Evolutionary conservation across 2,888 invertebrate species (phyloP), one percentile per base, ranked within the genome.

Genomic region (Pycnomerus fuliginosus): DNA sequence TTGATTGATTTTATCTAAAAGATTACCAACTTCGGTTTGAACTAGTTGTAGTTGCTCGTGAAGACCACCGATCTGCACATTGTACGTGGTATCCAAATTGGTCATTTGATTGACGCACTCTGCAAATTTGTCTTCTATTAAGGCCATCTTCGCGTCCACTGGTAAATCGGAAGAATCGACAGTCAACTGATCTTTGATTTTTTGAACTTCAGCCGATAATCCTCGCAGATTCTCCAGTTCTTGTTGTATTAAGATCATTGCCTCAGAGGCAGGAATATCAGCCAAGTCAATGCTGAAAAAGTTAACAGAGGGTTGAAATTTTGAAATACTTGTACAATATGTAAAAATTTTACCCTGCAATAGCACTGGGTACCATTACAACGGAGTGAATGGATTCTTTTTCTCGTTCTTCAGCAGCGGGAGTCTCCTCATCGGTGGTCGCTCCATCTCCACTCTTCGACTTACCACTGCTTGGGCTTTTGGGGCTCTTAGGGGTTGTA

Each of bases 41-140:
- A 82, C 55, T 43, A 72, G 68, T 11, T 70, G 71, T 30, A 79
- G 54, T 56, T 78, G 74, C 40, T 75, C 73, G 65, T 79, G 76
- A 55, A 80, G 65, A 1, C 71, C 71, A 35, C 58, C 65, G 5
- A 79, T 57, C 73, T 80, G 71, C 13, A 62, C 56, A 46, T 65
- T 64, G 36, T 72, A 70, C 20, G 59, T 58, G 10, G 52, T 55
- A 39, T 73, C 71, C 44, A 74, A 32, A 2, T 63, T 58, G 4
- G 58, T 50, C 1, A 73, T 42, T 45, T 68, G 65, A 3, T 65
- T 64, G 7, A 48, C 37, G 14, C 61, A 58, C 7, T 67, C 66
- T 7, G 52, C 53, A 31, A 70, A 55, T 47, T 61, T 65, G 1
- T 32, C 8, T 37, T 64, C 61, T 5, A 61, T 17, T 41, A 50